A percentile compares a stretch with the other conserved stretches of the same genome.
Evolutionary conservation across 1,140 invertebrate species (phyloP).

Genomic region (Euwallacea similis): DNA sequence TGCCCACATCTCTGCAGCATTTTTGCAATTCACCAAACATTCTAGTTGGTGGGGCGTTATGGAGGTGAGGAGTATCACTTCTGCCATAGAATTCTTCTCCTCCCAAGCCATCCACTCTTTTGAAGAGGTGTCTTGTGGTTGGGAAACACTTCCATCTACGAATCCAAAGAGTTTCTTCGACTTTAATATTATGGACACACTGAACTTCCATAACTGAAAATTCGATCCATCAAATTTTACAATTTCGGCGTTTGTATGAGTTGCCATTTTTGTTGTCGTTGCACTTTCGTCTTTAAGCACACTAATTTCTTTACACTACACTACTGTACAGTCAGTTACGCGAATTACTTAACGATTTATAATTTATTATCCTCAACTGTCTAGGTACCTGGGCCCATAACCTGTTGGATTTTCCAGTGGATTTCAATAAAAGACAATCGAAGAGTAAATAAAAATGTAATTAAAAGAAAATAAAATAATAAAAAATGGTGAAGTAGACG

Average conservation of each 20-base stretch:
- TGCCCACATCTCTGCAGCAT: constrained; percentile 51
- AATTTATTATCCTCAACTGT: no score
- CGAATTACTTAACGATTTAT: no score
- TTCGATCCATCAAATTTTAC: constrained; percentile 32
- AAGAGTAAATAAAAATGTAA: no score
- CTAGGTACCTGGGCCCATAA: no score
- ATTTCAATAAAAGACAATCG: no score
- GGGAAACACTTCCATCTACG: constrained; percentile 13
- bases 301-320: no score
- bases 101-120: constrained; percentile 21
- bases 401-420: no score
- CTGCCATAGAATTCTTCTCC: constrained; percentile 39
- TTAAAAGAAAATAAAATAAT: no score
- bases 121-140: constrained; percentile 4
- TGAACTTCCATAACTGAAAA: constrained; percentile 36
- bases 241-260: background rate
- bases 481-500: no score
- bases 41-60: constrained; percentile 43
- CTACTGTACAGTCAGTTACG: no score
- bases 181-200: constrained; percentile 28
- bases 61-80: constrained; percentile 43
- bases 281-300: background rate
- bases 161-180: constrained; percentile 15
- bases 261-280: background rate
- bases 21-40: constrained; percentile 48